Evolutionary conservation across 2,888 invertebrate genomes (phyloP).

Genomic region (Cremastinae sp.): DNA sequence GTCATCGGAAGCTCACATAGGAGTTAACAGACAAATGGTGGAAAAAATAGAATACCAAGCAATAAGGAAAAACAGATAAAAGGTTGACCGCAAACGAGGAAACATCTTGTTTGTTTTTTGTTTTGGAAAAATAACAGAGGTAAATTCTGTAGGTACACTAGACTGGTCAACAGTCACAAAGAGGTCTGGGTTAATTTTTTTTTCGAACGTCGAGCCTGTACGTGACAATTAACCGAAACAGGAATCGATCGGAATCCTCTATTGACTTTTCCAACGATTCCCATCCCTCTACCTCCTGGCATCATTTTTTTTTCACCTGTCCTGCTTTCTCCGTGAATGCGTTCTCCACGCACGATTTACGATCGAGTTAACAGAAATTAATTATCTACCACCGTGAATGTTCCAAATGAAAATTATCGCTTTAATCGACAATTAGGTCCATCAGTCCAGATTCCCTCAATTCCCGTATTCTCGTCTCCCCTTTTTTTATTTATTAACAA

Average conservation of each 20-base stretch:
- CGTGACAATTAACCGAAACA: conserved; percentile 44
- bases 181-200: conserved; percentile 24
- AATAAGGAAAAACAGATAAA: background rate
- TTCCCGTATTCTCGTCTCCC: background rate
- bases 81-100: conserved; percentile 14
- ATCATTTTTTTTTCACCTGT: background rate
- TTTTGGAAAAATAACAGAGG: conserved; percentile 35
- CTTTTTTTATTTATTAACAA: too few relatives aligned
- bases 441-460: background rate
- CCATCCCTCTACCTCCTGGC: background rate
- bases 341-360: conserved; percentile 33
- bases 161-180: conserved; percentile 22
- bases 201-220: conserved; percentile 18
- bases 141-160: conserved; percentile 16
- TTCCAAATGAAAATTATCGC: background rate
- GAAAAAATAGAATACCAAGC: background rate
- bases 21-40: background rate
- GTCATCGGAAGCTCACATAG: background rate
- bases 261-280: conserved; percentile 24
- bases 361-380: conserved; percentile 9
- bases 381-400: background rate
- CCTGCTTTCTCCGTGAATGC: conserved; percentile 14
- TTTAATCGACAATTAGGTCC: conserved; percentile 13
- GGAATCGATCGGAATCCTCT: conserved; percentile 17
- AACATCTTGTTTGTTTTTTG: conserved; percentile 15